Base-by-base conservation (phyloP, 2,113 vertebrate genomes). In the Thalassoma bifasciatum region DNA sequence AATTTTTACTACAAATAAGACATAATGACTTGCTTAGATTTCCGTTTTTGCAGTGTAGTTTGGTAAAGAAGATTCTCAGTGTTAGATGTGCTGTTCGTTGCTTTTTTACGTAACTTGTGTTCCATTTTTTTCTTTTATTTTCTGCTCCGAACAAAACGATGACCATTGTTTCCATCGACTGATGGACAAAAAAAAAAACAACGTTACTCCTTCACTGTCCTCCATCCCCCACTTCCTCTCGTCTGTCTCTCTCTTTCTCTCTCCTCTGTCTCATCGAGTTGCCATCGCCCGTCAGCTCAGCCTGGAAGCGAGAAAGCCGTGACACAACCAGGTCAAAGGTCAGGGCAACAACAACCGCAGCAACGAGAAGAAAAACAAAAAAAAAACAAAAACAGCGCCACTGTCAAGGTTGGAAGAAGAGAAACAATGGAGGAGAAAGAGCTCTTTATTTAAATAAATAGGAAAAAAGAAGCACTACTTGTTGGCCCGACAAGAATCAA, bases 391-490 rank as follows among this genome's bases (percentile, higher is more conserved):
- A n/a, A n/a, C 58, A 72, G 38, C 54, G 38, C 5, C 75, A 34
- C 54, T 30, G 60, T 73, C 77, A 67, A 76, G 74, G 84, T 46
- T n/a, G 68, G 38, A 30, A 21, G 3, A 38, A 50, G 12, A 8
- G 4, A 16, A 54, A 40, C 49, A 14, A 22, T 4, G 77, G 69
- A 72, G 74, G 53, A 85, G 72, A 57, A 85, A 79, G 69, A 72
- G 58, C 61, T 82, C 61, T 90, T 91, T 91, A 87, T 91, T 91
- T 65, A 58, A 90, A 91, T 90, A 90, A 92, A 92, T 88, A 86
- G 63, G 68, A 77, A 78, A 57, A 19, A 49, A 49, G 46, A 49
- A 49, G 19, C 46, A 49, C 46, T 49, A 83, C n/a, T 22, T 9
- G 22, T 13, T 1, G 56, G 75, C 57, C 17, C 67, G 70, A 65